phyloP scores from a whole-genome alignment of 2,888 invertebrate species.

The Galeopsomyia nigrocyanea region DNA sequence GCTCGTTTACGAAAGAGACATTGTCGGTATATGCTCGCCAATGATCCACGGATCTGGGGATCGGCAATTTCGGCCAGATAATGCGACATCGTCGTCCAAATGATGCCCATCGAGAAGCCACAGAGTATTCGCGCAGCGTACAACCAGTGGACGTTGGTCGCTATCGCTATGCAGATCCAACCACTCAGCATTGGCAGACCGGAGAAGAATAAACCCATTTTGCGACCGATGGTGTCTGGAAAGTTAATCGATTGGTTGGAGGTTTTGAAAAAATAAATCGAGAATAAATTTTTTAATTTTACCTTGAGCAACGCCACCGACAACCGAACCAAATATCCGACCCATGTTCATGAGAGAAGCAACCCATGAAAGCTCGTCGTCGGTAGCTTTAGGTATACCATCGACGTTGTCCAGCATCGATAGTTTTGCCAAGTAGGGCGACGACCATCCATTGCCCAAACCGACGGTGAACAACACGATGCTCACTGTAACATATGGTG shows the following conservation, averaged over 20 bases:
- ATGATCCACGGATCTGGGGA: conserved; percentile 63
- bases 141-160: conserved; percentile 60
- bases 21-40: conserved; percentile 58
- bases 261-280: no score
- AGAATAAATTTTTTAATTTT: no score
- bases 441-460: conserved; percentile 63
- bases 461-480: conserved; percentile 60
- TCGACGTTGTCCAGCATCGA: conserved; percentile 53
- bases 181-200: conserved; percentile 57
- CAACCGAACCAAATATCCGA: conserved; percentile 59
- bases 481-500: conserved; percentile 53
- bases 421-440: conserved; percentile 64
- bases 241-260: not conserved
- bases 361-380: conserved; percentile 62
- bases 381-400: conserved; percentile 55
- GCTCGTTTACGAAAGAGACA: no score
- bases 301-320: conserved; percentile 60
- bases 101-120: conserved; percentile 62
- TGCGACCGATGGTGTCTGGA: conserved; percentile 60
- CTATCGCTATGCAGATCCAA: conserved; percentile 60
- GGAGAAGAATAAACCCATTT: conserved; percentile 58
- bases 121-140: conserved; percentile 58
- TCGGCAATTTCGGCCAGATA: conserved; percentile 65
- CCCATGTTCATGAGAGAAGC: conserved; percentile 64
- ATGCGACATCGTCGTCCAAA: conserved; percentile 61